Evolutionary conservation across 2,797 vertebrate genomes (phyloP).

Genomic region (Brachyrhaphis roseni): DNA sequence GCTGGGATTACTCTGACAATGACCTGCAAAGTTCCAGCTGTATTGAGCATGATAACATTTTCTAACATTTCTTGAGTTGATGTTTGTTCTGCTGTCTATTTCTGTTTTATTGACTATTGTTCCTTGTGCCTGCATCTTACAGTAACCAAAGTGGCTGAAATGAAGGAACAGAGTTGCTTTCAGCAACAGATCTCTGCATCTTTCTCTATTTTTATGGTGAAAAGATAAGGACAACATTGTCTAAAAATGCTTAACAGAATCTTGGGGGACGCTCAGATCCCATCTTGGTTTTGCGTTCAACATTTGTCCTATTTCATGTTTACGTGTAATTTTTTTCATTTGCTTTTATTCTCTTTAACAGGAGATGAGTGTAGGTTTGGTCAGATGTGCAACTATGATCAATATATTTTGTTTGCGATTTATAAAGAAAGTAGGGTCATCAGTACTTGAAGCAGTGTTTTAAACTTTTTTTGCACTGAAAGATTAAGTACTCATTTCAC

Average conservation of each 20-base stretch:
- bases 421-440: conserved; percentile 17
- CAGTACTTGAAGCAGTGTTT: conserved; percentile 15
- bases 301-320: conserved; percentile 54
- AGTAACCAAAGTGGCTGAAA: conserved; percentile 68
- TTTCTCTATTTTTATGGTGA: conserved; percentile 22
- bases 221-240: conserved; percentile 22
- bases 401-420: conserved; percentile 12
- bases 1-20: conserved; percentile 31
- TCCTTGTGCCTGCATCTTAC: conserved; percentile 63
- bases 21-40: conserved; percentile 37
- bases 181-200: conserved; percentile 28
- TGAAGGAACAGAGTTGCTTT: conserved; percentile 41
- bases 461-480: conserved; percentile 1
- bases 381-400: conserved; percentile 23
- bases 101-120: conserved; percentile 48
- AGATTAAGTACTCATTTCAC: conserved; percentile 7
- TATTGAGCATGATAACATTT: conserved; percentile 41
- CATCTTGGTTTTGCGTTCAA: conserved; percentile 4
- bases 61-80: conserved; percentile 44
- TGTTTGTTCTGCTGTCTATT: conserved; percentile 52
- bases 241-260: conserved; percentile 27
- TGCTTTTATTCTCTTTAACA: conserved; percentile 18
- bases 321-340: conserved; percentile 40
- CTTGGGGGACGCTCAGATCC: conserved; percentile 7
- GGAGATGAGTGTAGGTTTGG: conserved; percentile 33